Evolutionary conservation across 2,888 invertebrate species (phyloP).

Genomic region (Leptinotarsa haldemani): DNA sequence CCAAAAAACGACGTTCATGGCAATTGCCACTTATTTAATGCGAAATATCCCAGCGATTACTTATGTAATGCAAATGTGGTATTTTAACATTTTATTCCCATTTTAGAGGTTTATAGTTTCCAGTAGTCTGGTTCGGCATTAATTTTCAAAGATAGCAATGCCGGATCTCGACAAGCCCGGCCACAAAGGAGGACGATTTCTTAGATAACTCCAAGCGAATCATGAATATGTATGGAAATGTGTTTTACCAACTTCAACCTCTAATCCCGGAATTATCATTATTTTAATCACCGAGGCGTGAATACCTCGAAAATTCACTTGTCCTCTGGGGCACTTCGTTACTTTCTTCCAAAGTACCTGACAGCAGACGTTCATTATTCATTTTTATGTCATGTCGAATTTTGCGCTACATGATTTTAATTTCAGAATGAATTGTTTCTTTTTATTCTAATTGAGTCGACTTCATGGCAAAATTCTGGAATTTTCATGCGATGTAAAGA

Average conservation of each 20-base stretch:
- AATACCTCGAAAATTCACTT: constrained; percentile 26
- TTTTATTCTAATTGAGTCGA: constrained; percentile 4
- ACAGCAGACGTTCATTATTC: constrained; percentile 9
- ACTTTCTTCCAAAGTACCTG: constrained; percentile 20
- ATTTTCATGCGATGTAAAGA: neutral
- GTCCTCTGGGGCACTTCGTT: constrained; percentile 11
- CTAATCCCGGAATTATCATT: constrained; percentile 59
- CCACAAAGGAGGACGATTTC: constrained; percentile 57
- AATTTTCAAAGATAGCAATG: constrained; percentile 57
- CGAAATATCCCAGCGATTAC: constrained; percentile 38
- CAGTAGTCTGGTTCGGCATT: constrained; percentile 58
- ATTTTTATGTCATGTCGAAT: constrained; percentile 38
- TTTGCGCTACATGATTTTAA: constrained; percentile 47
- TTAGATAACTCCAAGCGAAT: constrained; percentile 55
- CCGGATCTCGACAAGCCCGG: constrained; percentile 51
- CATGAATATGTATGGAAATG: constrained; percentile 60
- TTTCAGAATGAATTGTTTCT: constrained; percentile 45
- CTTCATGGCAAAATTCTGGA: neutral
- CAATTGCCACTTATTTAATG: constrained; percentile 31
- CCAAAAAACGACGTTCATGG: constrained; percentile 34
- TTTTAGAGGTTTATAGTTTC: constrained; percentile 62
- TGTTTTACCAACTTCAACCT: constrained; percentile 56
- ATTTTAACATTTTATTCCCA: constrained; percentile 62
- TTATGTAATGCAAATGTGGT: constrained; percentile 57
- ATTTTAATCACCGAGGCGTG: constrained; percentile 33